A percentile compares a stretch with the other conserved stretches of the same genome.
phyloP scores from a whole-genome alignment of 1,140 invertebrate species.

The Drosophila rufa region DNA sequence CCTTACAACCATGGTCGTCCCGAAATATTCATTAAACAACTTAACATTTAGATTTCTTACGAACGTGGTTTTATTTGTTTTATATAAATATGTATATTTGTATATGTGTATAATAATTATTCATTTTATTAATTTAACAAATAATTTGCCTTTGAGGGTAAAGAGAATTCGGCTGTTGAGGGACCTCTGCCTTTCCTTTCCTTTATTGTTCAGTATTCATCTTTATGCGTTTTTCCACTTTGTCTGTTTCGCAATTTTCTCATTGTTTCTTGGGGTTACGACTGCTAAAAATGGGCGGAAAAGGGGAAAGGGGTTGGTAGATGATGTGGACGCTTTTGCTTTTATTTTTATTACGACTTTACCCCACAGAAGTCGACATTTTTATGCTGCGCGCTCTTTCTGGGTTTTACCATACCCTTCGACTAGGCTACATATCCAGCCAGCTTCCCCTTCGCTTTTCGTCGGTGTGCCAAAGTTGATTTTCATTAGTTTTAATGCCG shows the following conservation, averaged over 20 bases:
- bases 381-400: conserved; percentile 70
- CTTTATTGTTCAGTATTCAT: conserved; percentile 60
- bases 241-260: conserved; percentile 76
- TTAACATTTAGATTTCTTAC: too few species aligned
- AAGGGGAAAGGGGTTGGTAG: conserved; percentile 16
- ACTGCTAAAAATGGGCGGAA: conserved; percentile 24
- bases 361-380: conserved; percentile 62
- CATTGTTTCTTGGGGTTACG: conserved; percentile 66
- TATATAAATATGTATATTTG: too few species aligned
- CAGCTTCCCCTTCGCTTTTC: conserved; percentile 20
- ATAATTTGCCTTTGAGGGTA: background rate
- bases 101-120: too few species aligned
- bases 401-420: conserved; percentile 32
- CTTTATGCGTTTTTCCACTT: conserved; percentile 78
- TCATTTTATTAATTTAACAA: too few species aligned
- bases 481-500: conserved; percentile 81
- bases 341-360: conserved; percentile 76
- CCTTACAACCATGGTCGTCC: too few species aligned
- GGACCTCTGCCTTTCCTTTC: conserved; percentile 19
- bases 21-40: too few species aligned
- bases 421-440: background rate
- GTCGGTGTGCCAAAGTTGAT: conserved; percentile 77
- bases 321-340: conserved; percentile 52
- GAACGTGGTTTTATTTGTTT: too few species aligned
- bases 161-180: background rate